Base-by-base conservation (phyloP, 2,797 vertebrate genomes). In the Enteromius trimaculatus region DNA sequence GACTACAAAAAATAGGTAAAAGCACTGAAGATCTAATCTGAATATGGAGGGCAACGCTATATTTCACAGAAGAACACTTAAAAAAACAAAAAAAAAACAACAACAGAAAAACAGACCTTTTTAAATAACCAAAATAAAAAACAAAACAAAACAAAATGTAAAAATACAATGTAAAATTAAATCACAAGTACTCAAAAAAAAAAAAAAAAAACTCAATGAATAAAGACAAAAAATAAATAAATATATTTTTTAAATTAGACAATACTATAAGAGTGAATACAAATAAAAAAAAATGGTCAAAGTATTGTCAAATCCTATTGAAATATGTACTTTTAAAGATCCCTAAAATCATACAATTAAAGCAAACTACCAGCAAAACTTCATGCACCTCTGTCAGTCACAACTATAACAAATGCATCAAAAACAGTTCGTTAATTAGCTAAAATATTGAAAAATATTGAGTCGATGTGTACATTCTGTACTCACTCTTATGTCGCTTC, bases 301-400 rank as follows among this genome's bases (percentile, higher is more conserved):
- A 49, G 29, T 72, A 51, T 31, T 53, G 47, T 53, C 11, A 10
- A 51, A 21, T 72, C 47, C 26, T 34, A 74, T 10, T 53, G 70
- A 74, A 53, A 74, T 71, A 71, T 49, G 69, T 19, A 19, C 17
- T 49, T 29, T 49, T 19, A 49, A 10, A 49, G 17, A 51, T 53
- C 19, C 47, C 9, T 55, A n/a, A n/a, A 72, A 75, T 37, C 49
- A 55, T 14, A 60, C 11, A 13, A n/a, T 34, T 1, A 53, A 74
- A 53, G 92, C 89, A 88, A 85, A 89, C 6, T 76, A 62, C 29
- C 62, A 79, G 39, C 31, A 42, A 51, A 17, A 29, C 44, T 44
- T 34, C 60, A 62, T 42, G 31, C 70, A 23, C 39, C 14, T 13
- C 51, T 37, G 11, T 23, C 53, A 80, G 14, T 44, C 70, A 31